Base-by-base conservation (phyloP, 2,797 vertebrate species). In the Hydrolagus colliei region DNA sequence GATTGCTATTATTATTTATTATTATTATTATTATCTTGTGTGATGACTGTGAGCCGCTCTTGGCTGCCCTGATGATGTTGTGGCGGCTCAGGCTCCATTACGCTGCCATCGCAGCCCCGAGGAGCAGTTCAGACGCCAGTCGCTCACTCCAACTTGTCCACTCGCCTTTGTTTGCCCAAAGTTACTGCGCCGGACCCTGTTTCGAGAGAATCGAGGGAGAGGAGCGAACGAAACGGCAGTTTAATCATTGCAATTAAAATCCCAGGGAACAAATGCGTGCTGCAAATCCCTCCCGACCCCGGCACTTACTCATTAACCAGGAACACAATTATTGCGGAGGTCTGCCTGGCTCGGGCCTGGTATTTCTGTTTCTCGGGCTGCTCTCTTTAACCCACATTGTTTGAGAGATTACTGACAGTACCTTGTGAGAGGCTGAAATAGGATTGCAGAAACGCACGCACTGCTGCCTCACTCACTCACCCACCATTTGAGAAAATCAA, bases 271-370 rank as follows among this genome's bases (percentile, higher is more conserved):
- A 84, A 84, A 68, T 82, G 41, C 35, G 79, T 16, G 65, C 79
- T 71, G 79, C 3, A 52, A 84, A 71, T 84, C 14, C 79, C 10
- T 82, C 13, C 27, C 63, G 65, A 82, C 65, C 65, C 67, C 65
- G 68, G 41, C 35, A 84, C 79, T 84, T 84, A 84, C 71, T 84
- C 65, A 84, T 84, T 84, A 84, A 71, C 79, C n/a, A 84, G 79
- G 16, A 52, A 84, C 32, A 71, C 65, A 84, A 84, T 84, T 84
- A 84, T 84, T 35, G 67, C 67, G 14, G 65, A 84, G 18, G 63
- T 11, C 20, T 20, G 79, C 79, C 79, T 68, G 71, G 41, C 20
- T 68, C 9, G 32, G 79, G 5, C 79, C n/a, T 84, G 65, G 41
- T 52, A 71, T 84, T 71, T 84, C 27, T 27, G 27, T 27, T 73